Evolutionary conservation across 2,888 invertebrate species (phyloP), one percentile per base, ranked within the genome.

Genomic region (Belgica antarctica): DNA sequence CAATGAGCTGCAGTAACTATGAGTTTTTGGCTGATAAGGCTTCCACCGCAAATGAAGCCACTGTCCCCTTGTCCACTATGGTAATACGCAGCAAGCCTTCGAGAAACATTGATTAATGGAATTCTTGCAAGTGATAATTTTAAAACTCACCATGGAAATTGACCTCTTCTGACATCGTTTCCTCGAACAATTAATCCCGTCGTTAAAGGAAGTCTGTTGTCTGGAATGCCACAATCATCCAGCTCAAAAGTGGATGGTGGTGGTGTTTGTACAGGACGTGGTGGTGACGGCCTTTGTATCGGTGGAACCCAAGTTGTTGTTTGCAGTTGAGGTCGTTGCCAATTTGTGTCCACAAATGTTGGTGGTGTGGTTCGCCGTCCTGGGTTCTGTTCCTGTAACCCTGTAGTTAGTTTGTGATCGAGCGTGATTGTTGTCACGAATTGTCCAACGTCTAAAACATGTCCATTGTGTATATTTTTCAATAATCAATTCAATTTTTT

Each of bases 71-170:
- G 10, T 12, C 7, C 19, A 12, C 31, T 66, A 27, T 66, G 47
- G n/a, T 28, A 66, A 27, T 47, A 52, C 7, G 66, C 47, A 25
- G 27, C 63, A 5, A 63, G 0, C 41, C 41, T 41, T 22, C 7
- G 12, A 52, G 3, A 22, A n/a, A n/a, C n/a, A n/a, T n/a, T n/a
- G n/a, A n/a, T n/a, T n/a, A n/a, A 31, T 5, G 52, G 7, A 7
- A 52, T 52, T n/a, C n/a, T 4, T 41, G 4, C 15, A 12, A 41
- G 3, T 5, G 4, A 2, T n/a, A 12, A n/a, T 41, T 31, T 31
- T 52, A 46, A n/a, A 7, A 46, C 15, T 52, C 10, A 52, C 66
- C 66, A 66, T 7, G 66, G 66, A 28, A 66, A 66, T 63, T 63
- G 19, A 24, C 28, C 41, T 10, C 27, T 22, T 5, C 1, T 19